Evolutionary conservation across 2,113 vertebrate genomes (phyloP), one percentile per base, ranked within the genome.

Genomic region (Clinocottus analis): DNA sequence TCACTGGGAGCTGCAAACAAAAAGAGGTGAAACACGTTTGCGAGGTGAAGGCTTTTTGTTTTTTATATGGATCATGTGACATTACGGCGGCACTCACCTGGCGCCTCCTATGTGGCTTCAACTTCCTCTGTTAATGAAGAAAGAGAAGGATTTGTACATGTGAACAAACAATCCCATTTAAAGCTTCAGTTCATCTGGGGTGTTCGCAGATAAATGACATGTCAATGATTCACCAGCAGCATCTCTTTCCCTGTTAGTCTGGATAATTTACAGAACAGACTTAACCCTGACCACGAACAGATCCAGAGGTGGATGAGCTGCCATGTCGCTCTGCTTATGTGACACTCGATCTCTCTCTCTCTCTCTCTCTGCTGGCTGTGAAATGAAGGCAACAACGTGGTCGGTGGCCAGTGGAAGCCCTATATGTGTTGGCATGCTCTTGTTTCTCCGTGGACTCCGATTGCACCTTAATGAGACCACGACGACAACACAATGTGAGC

Each of bases 1-100:
- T 93, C 83, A 63, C 47, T 83, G 69, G 93, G 67, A 62, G 80
- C 93, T 95, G 88, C 75, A 91, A 64, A 66, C n/a, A 79, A 13
- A 83, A 33, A 72, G 39, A 66, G 41, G 14, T 49, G 62, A 39
- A 41, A 0, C 0, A 3, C 25, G 16, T 59, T 31, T 43, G 41
- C 4, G 45, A 4, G 5, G 11, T 1, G 5, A 4, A 25, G 31
- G 61, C 4, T 3, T 5, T 12, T 17, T 17, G 3, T 3, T 5
- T 12, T 17, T 17, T 19, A 9, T 51, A 7, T 33, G 23, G 27
- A 45, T 58, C 3, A 17, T 16, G 29, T 59, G 41, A 58, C 23
- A 5, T 10, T 41, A 19, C 23, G 41, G 17, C 3, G 0, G 5
- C 19, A 4, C 89, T 91, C 73, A 90, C 92, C 88, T 82, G 88